A percentile compares a stretch with the other conserved stretches of the same genome.
Conservation (phyloP, 2,888 invertebrate species). For the Agrotis segetum region DNA sequence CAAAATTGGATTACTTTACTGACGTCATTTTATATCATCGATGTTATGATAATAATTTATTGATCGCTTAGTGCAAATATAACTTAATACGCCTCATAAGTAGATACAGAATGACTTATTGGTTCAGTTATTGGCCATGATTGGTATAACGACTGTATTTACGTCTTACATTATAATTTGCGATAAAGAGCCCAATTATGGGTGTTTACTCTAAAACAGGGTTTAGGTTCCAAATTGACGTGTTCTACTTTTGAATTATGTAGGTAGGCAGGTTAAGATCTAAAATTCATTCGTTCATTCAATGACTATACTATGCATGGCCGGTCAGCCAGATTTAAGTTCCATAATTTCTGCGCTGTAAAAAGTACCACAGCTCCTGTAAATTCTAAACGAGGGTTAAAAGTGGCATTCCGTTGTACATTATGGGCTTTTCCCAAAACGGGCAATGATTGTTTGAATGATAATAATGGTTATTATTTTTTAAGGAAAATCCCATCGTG, state of each 20-base stretch:
- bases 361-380: no score
- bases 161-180: constrained; percentile 19
- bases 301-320: not conserved
- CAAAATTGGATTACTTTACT: no score
- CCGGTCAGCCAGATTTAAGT: no score
- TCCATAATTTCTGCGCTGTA: no score
- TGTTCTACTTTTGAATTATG: not conserved
- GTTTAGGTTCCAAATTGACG: not conserved
- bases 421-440: no score
- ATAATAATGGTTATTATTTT: not conserved
- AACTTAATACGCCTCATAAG: not conserved
- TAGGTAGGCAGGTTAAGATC: not conserved
- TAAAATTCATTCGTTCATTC: not conserved
- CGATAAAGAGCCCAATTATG: constrained; percentile 30
- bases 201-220: constrained; percentile 24
- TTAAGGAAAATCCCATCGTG: not conserved
- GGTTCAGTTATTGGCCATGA: constrained; percentile 28
- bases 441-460: no score
- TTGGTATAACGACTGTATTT: constrained; percentile 31
- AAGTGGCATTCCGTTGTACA: no score
- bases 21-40: not conserved
- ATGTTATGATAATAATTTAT: not conserved
- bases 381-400: no score
- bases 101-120: constrained; percentile 13
- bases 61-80: not conserved